Evolutionary conservation across 2,797 vertebrate genomes (phyloP).

Genomic region (Macroramphosus scolopax): DNA sequence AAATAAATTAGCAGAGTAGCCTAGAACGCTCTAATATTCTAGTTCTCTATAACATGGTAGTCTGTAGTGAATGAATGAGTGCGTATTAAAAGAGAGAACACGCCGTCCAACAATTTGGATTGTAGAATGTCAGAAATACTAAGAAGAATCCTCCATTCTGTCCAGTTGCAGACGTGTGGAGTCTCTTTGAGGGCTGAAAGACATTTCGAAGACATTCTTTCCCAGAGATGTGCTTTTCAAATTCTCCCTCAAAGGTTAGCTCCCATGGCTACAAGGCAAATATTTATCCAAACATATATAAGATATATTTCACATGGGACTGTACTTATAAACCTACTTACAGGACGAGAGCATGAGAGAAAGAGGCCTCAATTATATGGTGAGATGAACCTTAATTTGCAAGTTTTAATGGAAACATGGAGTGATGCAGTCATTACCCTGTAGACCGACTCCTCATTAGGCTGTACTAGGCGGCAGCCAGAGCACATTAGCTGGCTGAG

Average conservation of each 20-base stretch:
- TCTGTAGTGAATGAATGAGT: too few species aligned
- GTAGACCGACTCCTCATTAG: conserved; percentile 67
- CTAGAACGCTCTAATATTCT: too few species aligned
- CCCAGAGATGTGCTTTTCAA: conserved; percentile 24
- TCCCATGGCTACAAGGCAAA: conserved; percentile 5
- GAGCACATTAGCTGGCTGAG: conserved; percentile 62
- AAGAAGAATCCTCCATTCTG: background rate
- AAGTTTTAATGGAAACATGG: conserved; percentile 60
- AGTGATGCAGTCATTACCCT: conserved; percentile 48
- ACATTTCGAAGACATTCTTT: conserved; percentile 18
- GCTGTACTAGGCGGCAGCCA: conserved; percentile 48
- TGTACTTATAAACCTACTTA: conserved; percentile 26
- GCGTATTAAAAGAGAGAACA: too few species aligned
- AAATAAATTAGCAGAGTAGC: too few species aligned
- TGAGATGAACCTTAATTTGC: conserved; percentile 63
- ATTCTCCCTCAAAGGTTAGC: conserved; percentile 25
- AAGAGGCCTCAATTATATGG: conserved; percentile 44
- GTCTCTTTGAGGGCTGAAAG: too few species aligned
- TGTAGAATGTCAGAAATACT: too few species aligned
- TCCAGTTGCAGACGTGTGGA: background rate
- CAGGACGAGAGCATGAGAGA: conserved; percentile 28
- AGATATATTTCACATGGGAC: conserved; percentile 22
- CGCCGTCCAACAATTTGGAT: too few species aligned
- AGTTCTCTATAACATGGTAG: too few species aligned
- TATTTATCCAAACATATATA: conserved; percentile 18